These are phyloP conservation scores for Pseudochirops cupreus DNA, from an alignment of 2,797 vertebrate species.

Conservation along the genomic window DNA sequence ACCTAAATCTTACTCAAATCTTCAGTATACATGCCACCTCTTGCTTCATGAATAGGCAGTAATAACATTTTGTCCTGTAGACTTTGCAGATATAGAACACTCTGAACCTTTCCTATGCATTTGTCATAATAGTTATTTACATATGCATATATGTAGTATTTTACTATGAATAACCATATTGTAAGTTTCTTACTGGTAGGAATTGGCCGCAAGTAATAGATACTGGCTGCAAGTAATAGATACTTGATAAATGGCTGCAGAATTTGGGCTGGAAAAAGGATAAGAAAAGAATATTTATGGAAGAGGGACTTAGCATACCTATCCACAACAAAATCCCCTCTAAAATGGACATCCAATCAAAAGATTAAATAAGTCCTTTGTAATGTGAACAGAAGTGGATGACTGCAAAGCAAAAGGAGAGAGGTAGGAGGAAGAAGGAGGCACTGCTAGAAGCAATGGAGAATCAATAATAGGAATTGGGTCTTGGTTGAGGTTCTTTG, in stretches of 20 bases:
- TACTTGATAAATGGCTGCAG: not conserved
- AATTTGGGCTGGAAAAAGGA: slow-evolving; percentile 38
- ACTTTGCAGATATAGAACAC: not conserved
- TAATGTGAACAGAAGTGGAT: slow-evolving; percentile 6
- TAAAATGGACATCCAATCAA: slow-evolving; percentile 58
- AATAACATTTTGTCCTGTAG: not conserved
- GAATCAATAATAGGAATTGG: not conserved
- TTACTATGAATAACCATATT: not conserved
- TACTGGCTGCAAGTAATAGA: not conserved
- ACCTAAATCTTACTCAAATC: not conserved
- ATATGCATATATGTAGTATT: not conserved
- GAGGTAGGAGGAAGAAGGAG: not conserved
- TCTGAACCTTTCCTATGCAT: not conserved
- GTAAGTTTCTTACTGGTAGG: not conserved
- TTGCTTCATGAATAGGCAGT: not conserved
- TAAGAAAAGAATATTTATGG: slow-evolving; percentile 73
- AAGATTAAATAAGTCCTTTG: slow-evolving; percentile 27
- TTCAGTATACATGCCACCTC: not conserved
- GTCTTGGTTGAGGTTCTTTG: slow-evolving; percentile 26
- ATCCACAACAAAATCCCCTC: slow-evolving; percentile 62
- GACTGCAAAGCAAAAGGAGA: not conserved
- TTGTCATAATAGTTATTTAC: not conserved
- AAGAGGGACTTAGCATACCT: slow-evolving; percentile 61
- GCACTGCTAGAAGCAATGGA: not conserved
- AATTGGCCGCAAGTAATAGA: not conserved